Conservation (phyloP, 2,888 invertebrate species). For the Cyrtodaria siliqua region DNA sequence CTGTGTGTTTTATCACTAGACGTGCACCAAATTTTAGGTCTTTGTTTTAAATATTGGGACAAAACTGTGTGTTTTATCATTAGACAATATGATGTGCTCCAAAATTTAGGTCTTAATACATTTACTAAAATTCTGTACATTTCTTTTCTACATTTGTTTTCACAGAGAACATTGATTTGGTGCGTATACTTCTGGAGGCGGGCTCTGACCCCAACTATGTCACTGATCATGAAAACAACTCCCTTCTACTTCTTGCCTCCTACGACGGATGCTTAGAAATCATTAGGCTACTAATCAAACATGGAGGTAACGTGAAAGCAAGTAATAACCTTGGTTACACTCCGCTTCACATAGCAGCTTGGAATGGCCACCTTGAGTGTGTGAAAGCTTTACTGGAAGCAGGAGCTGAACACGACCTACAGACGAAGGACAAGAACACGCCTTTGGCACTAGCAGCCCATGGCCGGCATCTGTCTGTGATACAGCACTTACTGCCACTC, state of each 20-base stretch:
- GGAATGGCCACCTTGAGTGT: constrained; percentile 76
- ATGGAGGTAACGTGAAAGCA: constrained; percentile 67
- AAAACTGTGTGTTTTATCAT: no score
- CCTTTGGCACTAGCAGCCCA: constrained; percentile 81
- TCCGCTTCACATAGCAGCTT: constrained; percentile 80
- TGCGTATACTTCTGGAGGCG: constrained; percentile 69
- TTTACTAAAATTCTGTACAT: no score
- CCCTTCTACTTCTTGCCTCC: constrained; percentile 74
- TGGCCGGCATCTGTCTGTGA: constrained; percentile 66
- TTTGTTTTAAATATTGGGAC: no score
- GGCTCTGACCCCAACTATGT: constrained; percentile 70
- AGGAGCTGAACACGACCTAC: constrained; percentile 70
- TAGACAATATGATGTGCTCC: no score
- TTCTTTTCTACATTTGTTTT: constrained; percentile 7
- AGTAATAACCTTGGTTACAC: constrained; percentile 72
- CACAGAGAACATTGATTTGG: constrained; percentile 67
- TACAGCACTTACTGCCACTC: constrained; percentile 71
- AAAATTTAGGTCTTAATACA: no score
- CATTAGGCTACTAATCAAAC: constrained; percentile 66
- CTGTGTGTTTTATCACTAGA: no score
- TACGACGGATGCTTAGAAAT: constrained; percentile 70
- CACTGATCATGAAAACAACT: constrained; percentile 57
- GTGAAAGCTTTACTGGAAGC: constrained; percentile 68
- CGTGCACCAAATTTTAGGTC: no score
- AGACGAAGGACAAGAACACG: constrained; percentile 77